Conservation (phyloP, 2,113 vertebrate species). For the Crotalus helleri region DNA sequence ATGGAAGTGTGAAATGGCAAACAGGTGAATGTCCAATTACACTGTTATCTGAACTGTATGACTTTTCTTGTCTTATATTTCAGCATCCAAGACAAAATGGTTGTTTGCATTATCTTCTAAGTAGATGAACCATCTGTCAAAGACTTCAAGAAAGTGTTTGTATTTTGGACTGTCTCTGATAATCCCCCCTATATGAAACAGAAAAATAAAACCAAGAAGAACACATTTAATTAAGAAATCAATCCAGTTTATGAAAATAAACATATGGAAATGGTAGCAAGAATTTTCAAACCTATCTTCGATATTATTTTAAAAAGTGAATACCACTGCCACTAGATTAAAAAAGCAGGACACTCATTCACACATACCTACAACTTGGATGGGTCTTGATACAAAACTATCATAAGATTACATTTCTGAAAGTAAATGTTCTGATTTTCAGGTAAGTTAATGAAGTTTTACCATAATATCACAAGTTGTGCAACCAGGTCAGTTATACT, state of each 20-base stretch:
- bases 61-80: slow-evolving; percentile 86
- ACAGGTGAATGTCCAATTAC: slow-evolving; percentile 99
- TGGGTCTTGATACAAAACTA: not conserved
- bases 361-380: not conserved
- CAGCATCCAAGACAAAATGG: slow-evolving; percentile 73
- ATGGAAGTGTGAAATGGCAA: slow-evolving; percentile 86
- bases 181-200: slow-evolving; percentile 83
- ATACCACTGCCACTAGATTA: not conserved
- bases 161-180: slow-evolving; percentile 79
- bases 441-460: not conserved
- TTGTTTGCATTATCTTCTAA: slow-evolving; percentile 76
- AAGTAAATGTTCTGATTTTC: not conserved
- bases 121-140: slow-evolving; percentile 75
- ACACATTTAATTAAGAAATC: slow-evolving; percentile 79
- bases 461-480: not conserved
- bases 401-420: not conserved
- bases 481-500: not conserved
- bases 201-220: slow-evolving; percentile 76
- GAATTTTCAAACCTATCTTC: slow-evolving; percentile 49
- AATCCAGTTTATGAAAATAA: slow-evolving; percentile 70
- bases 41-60: slow-evolving; percentile 90
- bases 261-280: slow-evolving; percentile 68
- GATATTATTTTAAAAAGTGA: not conserved
- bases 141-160: slow-evolving; percentile 77
- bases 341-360: not conserved